These are phyloP conservation scores for Dipus sagitta DNA, from an alignment of 2,797 vertebrate species.

Conservation along the genomic window DNA sequence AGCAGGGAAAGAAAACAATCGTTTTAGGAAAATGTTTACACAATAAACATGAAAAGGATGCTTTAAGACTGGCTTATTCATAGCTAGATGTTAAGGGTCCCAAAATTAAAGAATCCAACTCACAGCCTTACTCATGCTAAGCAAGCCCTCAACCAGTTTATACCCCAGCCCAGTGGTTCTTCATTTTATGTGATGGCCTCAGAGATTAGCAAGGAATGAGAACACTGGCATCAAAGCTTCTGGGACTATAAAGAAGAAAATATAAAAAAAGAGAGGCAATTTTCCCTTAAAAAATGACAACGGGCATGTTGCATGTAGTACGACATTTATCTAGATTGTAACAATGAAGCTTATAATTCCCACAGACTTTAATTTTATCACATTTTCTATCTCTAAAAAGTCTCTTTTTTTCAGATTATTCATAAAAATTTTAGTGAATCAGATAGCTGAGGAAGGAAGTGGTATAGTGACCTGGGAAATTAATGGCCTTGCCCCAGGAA, in stretches of 20 bases:
- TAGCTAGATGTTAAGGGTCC: background rate
- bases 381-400: background rate
- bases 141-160: background rate
- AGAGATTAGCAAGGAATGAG: background rate
- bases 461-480: background rate
- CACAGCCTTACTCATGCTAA: background rate
- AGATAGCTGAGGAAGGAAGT: slow-evolving; percentile 2
- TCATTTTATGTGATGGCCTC: background rate
- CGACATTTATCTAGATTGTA: background rate
- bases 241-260: background rate
- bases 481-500: background rate
- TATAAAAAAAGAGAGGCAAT: background rate
- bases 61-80: slow-evolving; percentile 1
- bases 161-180: background rate
- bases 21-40: slow-evolving; percentile 15
- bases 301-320: background rate
- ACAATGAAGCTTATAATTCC: background rate
- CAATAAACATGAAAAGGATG: background rate
- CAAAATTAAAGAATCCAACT: background rate
- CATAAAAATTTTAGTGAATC: background rate
- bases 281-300: slow-evolving; percentile 9
- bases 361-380: background rate
- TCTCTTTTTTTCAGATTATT: background rate
- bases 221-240: background rate
- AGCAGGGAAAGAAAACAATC: background rate